phyloP scores from a whole-genome alignment of 1,140 invertebrate species.

The Dryas iulia region DNA sequence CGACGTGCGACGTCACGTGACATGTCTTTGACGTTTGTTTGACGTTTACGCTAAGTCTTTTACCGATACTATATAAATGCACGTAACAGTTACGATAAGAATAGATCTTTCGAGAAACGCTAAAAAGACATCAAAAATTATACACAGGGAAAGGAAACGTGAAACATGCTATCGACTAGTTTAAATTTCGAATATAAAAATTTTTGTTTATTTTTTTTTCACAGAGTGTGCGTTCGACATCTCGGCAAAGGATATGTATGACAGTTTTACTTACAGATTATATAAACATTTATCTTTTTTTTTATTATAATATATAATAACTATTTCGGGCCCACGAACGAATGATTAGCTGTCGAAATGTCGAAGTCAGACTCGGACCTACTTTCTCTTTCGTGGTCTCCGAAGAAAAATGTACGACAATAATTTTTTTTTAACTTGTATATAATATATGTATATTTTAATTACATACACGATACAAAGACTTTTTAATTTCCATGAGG shows the following conservation, averaged over 20 bases:
- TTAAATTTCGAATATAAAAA: conserved; percentile 78
- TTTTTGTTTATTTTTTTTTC: conserved; percentile 62
- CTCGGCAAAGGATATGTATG: conserved; percentile 73
- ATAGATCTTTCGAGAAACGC: conserved; percentile 46
- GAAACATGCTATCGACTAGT: conserved; percentile 74
- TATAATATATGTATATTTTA: conserved; percentile 80
- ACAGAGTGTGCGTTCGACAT: conserved; percentile 60
- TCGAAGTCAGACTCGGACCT: conserved; percentile 51
- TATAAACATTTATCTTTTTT: conserved; percentile 36
- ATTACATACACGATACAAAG: conserved; percentile 79
- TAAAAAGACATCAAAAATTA: conserved; percentile 69
- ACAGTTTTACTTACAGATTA: conserved; percentile 47
- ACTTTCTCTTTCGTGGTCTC: conserved; percentile 67
- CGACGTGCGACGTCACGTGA: conserved; percentile 50
- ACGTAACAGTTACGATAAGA: conserved; percentile 64
- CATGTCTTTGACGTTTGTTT: too few relatives aligned
- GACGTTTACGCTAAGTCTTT: conserved; percentile 51
- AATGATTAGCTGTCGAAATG: conserved; percentile 51
- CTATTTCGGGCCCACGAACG: conserved; percentile 20
- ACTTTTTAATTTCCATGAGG: conserved; percentile 76
- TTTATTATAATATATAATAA: conserved; percentile 21
- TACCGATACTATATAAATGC: conserved; percentile 63
- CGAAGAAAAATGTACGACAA: conserved; percentile 74
- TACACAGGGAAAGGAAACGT: conserved; percentile 54
- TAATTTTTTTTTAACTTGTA: conserved; percentile 70